Base-by-base conservation (phyloP, 2,888 invertebrate genomes). In the Furcula furcula region DNA sequence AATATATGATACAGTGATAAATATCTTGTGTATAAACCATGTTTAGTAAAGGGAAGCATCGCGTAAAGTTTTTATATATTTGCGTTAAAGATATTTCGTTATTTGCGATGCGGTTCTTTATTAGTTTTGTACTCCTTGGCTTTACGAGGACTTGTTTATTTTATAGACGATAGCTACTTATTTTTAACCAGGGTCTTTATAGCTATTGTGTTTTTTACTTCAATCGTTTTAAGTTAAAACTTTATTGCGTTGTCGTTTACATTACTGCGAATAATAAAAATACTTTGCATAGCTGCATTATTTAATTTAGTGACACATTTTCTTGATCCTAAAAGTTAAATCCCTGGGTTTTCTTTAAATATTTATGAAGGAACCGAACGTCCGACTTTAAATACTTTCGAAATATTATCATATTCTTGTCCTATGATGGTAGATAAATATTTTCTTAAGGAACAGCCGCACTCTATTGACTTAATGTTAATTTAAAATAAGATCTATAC, bases 291-390 rank as follows among this genome's bases (percentile, higher is more conserved):
- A 7, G 9, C 23, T 45, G 36, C 47, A 50, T 46, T n/a, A 48
- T 53, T 55, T 44, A 46, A 48, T 53, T 42, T 43, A 9, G 36
- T 32, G 43, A 35, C 56, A 68, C 55, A 68, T 69, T 76, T 67
- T 47, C 56, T 53, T 54, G 61, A 58, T 55, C 59, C 51, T 59
- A 46, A 66, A 80, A 77, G 74, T 76, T 76, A 68, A 76, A 71
- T 78, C 76, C 66, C 64, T 62, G 68, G 71, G 73, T 63, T 68
- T 75, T 73, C 65, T 72, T 77, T 82, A 71, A 77, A 80, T 80
- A 83, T 83, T 83, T 83, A 83, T 82, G 76, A 79, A 71, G 69
- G 55, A 55, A 47, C 55, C 61, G 51, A 64, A 63, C 72, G 75
- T 70, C 74, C 74, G 67, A 73, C 70, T 78, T 75, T 75, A 74